Conservation (phyloP, 1,140 invertebrate genomes). For the Bombus picipes region DNA sequence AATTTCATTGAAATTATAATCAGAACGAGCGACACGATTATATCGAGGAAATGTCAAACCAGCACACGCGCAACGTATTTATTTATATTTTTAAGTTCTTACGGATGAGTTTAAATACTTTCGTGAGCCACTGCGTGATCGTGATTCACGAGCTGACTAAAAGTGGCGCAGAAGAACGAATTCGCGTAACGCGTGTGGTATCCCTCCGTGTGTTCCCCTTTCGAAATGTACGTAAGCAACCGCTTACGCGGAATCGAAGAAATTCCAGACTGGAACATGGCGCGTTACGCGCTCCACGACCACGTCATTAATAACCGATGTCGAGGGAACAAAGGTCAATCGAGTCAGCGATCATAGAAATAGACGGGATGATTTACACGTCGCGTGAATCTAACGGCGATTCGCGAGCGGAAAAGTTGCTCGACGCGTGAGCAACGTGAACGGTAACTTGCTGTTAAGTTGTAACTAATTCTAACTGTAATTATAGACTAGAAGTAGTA, state of each 20-base stretch:
- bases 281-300: not conserved
- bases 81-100: too few relatives aligned
- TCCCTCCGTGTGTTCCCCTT: not conserved
- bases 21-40: not conserved
- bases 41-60: accelerated
- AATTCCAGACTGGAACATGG: not conserved
- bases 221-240: not conserved
- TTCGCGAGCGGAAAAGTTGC: not conserved
- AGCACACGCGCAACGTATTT: not conserved
- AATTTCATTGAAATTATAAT: not conserved
- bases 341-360: not conserved
- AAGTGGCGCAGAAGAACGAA: conserved; percentile 2
- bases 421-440: too few relatives aligned
- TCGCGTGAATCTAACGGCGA: not conserved
- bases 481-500: too few relatives aligned
- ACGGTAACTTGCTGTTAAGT: too few relatives aligned
- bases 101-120: not conserved
- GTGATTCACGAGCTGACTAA: conserved; percentile 41
- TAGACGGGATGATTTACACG: not conserved
- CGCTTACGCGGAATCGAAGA: conserved; percentile 4
- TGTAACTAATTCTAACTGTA: too few relatives aligned
- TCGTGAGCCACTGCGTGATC: not conserved
- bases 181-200: not conserved
- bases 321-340: not conserved
- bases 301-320: not conserved